Evolutionary conservation across 2,797 vertebrate genomes (phyloP).

Genomic region (Clamator glandarius): DNA sequence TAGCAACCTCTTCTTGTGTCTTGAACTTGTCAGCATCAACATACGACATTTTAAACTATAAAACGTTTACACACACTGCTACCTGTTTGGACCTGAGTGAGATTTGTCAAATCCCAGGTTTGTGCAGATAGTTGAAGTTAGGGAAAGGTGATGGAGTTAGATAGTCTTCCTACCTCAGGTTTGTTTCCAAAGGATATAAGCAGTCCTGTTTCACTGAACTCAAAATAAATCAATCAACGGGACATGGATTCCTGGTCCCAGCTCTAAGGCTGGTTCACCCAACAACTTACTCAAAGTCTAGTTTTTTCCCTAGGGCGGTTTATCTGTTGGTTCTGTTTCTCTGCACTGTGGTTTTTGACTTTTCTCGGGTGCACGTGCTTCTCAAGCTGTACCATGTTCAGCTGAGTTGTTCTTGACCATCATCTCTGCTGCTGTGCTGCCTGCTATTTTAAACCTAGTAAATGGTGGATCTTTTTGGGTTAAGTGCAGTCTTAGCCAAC

Average conservation of each 20-base stretch:
- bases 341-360: background rate
- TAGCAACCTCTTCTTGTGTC: slow-evolving; percentile 59
- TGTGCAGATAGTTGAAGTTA: background rate
- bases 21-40: slow-evolving; percentile 60
- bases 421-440: background rate
- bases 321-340: background rate
- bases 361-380: background rate
- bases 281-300: background rate
- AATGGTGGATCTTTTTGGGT: background rate
- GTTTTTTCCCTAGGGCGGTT: background rate
- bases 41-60: slow-evolving; percentile 25
- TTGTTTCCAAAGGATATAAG: background rate
- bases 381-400: background rate
- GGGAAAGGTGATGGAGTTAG: background rate
- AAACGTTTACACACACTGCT: background rate
- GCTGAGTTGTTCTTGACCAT: background rate
- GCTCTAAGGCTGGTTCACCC: background rate
- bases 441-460: background rate
- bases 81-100: background rate
- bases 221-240: background rate
- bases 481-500: background rate
- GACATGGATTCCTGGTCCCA: background rate
- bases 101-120: background rate
- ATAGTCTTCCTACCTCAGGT: background rate
- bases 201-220: background rate